Evolutionary conservation across 2,888 invertebrate species (phyloP).

Genomic region (Seira ritae): DNA sequence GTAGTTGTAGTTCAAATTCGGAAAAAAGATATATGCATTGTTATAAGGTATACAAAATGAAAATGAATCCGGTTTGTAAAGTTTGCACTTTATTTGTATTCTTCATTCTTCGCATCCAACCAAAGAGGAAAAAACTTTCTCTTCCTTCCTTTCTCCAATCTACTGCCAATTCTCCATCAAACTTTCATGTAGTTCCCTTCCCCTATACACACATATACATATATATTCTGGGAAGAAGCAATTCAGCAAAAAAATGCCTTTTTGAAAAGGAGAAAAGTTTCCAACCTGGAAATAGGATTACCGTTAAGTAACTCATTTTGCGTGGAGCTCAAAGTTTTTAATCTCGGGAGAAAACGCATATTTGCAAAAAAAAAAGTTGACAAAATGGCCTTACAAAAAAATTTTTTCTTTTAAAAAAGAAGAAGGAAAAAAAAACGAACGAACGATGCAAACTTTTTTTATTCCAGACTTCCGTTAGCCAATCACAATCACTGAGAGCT

Average conservation of each 20-base stretch:
- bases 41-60: too few species aligned
- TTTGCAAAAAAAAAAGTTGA: constrained; percentile 12
- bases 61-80: too few species aligned
- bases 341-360: constrained; percentile 23
- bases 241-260: not conserved
- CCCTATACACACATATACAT: too few species aligned
- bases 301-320: not conserved
- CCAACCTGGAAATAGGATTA: not conserved
- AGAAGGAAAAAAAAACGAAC: not conserved
- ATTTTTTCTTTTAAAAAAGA: not conserved
- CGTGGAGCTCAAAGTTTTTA: constrained; percentile 33
- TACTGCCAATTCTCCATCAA: not conserved
- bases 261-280: too few species aligned
- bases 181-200: too few species aligned
- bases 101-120: too few species aligned
- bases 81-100: too few species aligned
- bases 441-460: not conserved
- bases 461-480: not conserved
- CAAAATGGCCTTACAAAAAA: constrained; percentile 29
- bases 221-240: not conserved
- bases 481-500: too few species aligned
- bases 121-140: too few species aligned
- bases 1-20: too few species aligned
- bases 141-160: too few species aligned
- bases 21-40: too few species aligned